Evolutionary conservation across 2,888 invertebrate species (phyloP).

Genomic region (Amphipyra berbera): DNA sequence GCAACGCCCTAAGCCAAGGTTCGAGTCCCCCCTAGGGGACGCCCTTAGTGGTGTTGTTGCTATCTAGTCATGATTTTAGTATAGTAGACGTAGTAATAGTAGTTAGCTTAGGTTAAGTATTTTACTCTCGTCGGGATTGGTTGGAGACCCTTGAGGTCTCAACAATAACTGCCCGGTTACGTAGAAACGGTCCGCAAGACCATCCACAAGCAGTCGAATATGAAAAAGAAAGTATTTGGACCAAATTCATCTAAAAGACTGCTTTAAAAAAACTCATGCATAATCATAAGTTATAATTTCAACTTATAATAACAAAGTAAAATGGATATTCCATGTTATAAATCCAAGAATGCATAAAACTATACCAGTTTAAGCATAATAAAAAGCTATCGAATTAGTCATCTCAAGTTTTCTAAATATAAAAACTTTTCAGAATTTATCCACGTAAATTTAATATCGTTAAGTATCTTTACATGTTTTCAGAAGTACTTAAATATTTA

Average conservation of each 20-base stretch:
- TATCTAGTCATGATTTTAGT: too few relatives aligned
- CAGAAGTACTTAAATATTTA: neutral
- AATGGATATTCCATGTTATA: conserved; percentile 40
- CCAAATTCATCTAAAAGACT: neutral
- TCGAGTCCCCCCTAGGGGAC: too few relatives aligned
- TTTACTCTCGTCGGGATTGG: too few relatives aligned
- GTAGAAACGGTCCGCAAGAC: too few relatives aligned
- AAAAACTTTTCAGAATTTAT: conserved; percentile 30
- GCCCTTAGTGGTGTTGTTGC: too few relatives aligned
- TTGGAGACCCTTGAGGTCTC: too few relatives aligned
- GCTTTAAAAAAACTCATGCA: neutral
- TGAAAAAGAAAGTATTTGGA: too few relatives aligned
- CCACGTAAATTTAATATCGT: conserved; percentile 30
- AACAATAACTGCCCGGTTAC: too few relatives aligned
- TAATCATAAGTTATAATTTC: neutral
- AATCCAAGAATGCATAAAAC: conserved; percentile 23
- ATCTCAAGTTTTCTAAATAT: conserved; percentile 20
- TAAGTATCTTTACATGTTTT: conserved; percentile 47
- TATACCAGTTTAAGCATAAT: conserved; percentile 32
- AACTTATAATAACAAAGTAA: conserved; percentile 9
- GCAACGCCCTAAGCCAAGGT: too few relatives aligned
- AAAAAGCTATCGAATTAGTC: conserved; percentile 27
- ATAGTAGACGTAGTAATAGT: too few relatives aligned
- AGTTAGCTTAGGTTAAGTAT: too few relatives aligned
- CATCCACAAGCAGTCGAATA: too few relatives aligned